Evolutionary conservation across 2,888 invertebrate genomes (phyloP).

Genomic region (Coleophora flavipennella): DNA sequence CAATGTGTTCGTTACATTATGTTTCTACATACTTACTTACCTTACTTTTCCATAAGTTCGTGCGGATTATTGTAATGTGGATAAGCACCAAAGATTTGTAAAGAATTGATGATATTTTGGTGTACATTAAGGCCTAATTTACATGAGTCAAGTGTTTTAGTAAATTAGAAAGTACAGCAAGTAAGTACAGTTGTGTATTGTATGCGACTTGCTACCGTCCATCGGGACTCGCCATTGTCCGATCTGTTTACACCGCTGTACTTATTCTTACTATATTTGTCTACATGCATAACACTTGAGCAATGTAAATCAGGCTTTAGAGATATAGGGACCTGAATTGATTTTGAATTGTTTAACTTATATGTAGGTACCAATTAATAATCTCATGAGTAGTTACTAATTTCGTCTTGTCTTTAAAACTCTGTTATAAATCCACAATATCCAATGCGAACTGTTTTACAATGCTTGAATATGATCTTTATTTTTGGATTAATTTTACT

Average conservation of each 20-base stretch:
- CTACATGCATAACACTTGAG: too few species aligned
- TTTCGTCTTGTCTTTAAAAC: conserved; percentile 29
- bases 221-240: too few species aligned
- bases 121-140: too few species aligned
- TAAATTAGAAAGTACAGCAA: too few species aligned
- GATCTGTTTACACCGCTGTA: too few species aligned
- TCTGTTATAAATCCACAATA: conserved; percentile 42
- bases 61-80: conserved; percentile 63
- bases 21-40: too few species aligned
- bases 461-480: conserved; percentile 40
- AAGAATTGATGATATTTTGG: conserved; percentile 61
- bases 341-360: conserved; percentile 61
- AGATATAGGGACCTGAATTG: conserved; percentile 70
- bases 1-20: conserved; percentile 65
- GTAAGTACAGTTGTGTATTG: too few species aligned
- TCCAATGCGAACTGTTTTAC: conserved; percentile 40
- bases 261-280: too few species aligned
- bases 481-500: conserved; percentile 52
- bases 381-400: conserved; percentile 64
- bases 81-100: conserved; percentile 71
- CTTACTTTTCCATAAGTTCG: conserved; percentile 51
- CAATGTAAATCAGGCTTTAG: too few species aligned
- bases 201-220: too few species aligned
- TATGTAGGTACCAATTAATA: conserved; percentile 67
- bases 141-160: too few species aligned